Evolutionary conservation across 2,888 invertebrate genomes (phyloP).

Genomic region (Dichetophora obliterata): DNA sequence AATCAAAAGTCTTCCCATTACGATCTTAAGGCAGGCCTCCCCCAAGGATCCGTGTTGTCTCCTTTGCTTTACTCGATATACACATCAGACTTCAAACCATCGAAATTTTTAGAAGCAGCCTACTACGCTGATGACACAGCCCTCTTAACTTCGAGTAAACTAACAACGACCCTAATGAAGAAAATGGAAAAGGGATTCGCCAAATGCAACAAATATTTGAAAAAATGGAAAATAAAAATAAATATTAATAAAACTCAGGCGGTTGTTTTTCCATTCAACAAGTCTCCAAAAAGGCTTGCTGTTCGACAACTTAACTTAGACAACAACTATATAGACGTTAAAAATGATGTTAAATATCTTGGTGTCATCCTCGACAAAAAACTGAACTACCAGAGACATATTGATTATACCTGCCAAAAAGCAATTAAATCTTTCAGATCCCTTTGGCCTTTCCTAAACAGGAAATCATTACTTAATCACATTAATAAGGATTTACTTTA

Average conservation of each 20-base stretch:
- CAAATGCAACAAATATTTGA: too few relatives aligned
- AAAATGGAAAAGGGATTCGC: background rate
- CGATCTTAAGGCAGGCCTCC: background rate
- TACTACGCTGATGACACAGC: constrained; percentile 1
- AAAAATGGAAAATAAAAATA: too few relatives aligned
- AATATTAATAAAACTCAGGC: too few relatives aligned
- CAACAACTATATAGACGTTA: too few relatives aligned
- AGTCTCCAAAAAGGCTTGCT: too few relatives aligned
- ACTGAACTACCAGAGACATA: background rate
- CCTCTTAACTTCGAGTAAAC: background rate
- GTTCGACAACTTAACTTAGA: too few relatives aligned
- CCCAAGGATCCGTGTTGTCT: background rate
- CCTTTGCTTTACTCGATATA: background rate
- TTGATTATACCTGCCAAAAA: background rate
- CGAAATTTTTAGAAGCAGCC: background rate
- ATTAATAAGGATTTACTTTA: background rate
- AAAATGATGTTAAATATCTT: background rate
- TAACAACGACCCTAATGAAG: background rate
- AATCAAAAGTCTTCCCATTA: background rate
- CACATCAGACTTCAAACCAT: constrained; percentile 1
- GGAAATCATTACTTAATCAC: too few relatives aligned
- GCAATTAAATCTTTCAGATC: background rate
- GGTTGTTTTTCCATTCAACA: too few relatives aligned
- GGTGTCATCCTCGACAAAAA: background rate
- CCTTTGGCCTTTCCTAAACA: too few relatives aligned